A percentile compares a stretch with the other conserved stretches of the same genome.
Evolutionary conservation across 2,113 vertebrate species (phyloP).

Genomic region (Motacilla alba): DNA sequence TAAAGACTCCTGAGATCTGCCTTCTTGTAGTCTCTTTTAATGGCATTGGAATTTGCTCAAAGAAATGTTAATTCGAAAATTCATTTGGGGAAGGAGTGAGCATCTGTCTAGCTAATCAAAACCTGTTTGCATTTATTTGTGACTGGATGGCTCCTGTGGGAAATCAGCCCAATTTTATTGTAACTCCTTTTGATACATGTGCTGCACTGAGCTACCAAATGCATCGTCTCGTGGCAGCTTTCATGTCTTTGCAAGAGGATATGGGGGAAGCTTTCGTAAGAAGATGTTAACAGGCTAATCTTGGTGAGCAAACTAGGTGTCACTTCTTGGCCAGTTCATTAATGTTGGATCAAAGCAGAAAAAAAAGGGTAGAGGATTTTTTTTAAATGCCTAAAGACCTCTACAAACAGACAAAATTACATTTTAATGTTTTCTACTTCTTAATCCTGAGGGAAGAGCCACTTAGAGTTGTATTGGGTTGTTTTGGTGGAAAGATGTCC

Average conservation of each 20-base stretch:
- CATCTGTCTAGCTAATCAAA: conserved; percentile 31
- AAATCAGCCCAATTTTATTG: conserved; percentile 61
- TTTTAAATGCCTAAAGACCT: not conserved
- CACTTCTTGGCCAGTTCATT: conserved; percentile 62
- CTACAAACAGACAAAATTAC: not conserved
- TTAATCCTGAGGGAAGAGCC: not conserved
- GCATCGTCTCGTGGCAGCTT: conserved; percentile 37
- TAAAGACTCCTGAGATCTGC: not conserved
- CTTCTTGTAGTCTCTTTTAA: not conserved
- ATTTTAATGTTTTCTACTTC: not conserved
- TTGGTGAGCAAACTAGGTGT: conserved; percentile 50
- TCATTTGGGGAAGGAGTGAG: not conserved
- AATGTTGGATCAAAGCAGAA: conserved; percentile 65
- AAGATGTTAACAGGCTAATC: conserved; percentile 65
- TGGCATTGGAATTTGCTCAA: conserved; percentile 20
- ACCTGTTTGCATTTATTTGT: conserved; percentile 43
- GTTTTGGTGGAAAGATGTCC: not conserved
- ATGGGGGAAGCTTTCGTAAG: conserved; percentile 64
- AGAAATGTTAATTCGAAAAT: conserved; percentile 39
- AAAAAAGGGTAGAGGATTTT: not conserved
- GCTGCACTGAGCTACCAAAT: conserved; percentile 7
- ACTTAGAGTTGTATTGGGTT: not conserved
- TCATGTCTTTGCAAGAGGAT: conserved; percentile 67
- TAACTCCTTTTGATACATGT: conserved; percentile 44
- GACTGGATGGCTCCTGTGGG: conserved; percentile 49